Base-by-base conservation (phyloP, 2,113 vertebrate genomes). In the Oryzias javanicus region DNA sequence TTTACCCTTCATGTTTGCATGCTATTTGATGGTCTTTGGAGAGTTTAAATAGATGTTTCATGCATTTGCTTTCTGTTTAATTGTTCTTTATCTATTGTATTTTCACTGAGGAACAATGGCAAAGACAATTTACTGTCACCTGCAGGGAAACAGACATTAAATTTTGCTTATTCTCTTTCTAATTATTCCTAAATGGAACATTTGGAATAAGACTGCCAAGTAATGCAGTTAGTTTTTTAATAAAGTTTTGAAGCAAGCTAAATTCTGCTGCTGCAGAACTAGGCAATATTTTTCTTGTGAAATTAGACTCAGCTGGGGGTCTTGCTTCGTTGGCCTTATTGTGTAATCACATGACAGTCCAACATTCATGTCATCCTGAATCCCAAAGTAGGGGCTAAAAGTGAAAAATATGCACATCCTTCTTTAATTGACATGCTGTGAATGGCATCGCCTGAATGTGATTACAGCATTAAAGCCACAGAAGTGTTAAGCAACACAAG, bases 141-240 rank as follows among this genome's bases (percentile, higher is more conserved):
- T 86, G 86, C 86, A 84, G 86, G 84, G 86, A 82, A 79, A 86
- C 76, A 70, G 75, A 79, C 83, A 88, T 88, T 81, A 86, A 86
- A 41, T 54, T 74, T 58, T 76, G 83, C 80, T 83, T 84, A 86
- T 83, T 86, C 76, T 83, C 79, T 78, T 88, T 81, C 68, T 86
- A 86, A 88, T 88, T 88, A 88, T 78, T 83, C 86, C 86, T 88
- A 51, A 72, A 81, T 78, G 86, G 81, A 86, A 86, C 81, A 88
- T 86, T 88, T 84, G 69, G 60, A 84, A 74, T 76, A 67, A 84
- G 78, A 78, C 77, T 79, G 86, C 83, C 71, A 67, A 79, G 79
- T 84, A 84, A 84, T 79, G 81, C 76, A 76, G 44, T 84, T 84
- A 83, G 64, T 78, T 88, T 83, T 84, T 86, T 86, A 86, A 68